Percentiles rank a stretch among this genome's conserved stretches.
These are phyloP conservation scores for Morpho helenor DNA, from an alignment of 2,888 invertebrate genomes.

Conservation along the genomic window DNA sequence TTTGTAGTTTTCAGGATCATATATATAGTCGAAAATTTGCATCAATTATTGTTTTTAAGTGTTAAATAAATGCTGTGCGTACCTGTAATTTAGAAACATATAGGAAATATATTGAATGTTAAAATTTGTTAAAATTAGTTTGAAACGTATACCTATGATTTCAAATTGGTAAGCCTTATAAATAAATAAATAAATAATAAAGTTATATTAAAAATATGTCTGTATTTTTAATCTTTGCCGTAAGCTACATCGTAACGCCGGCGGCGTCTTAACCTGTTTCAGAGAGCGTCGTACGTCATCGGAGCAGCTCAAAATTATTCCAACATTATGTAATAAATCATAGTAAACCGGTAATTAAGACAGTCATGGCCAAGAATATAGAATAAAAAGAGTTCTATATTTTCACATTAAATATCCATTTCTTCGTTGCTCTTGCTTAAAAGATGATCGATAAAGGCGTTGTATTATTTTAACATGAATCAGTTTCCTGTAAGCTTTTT, in stretches of 20 bases:
- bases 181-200: too few species aligned
- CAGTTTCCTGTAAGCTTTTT: constrained; percentile 19
- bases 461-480: constrained; percentile 26
- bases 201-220: not conserved
- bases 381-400: constrained; percentile 67
- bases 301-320: constrained; percentile 69
- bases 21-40: too few species aligned
- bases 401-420: constrained; percentile 77
- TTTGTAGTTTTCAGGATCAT: too few species aligned
- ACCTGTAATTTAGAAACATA: too few species aligned
- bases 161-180: too few species aligned
- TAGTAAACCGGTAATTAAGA: constrained; percentile 77
- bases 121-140: too few species aligned
- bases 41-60: too few species aligned
- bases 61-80: too few species aligned
- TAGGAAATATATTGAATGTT: too few species aligned
- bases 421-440: constrained; percentile 47
- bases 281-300: constrained; percentile 71
- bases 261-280: constrained; percentile 67
- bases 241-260: constrained; percentile 52
- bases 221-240: constrained; percentile 19
- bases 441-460: constrained; percentile 57
- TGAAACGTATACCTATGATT: too few species aligned
- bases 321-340: constrained; percentile 75
- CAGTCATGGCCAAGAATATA: constrained; percentile 70